These are phyloP conservation scores for Puffinus mauretanicus DNA, from an alignment of 2,113 vertebrate genomes.

Conservation along the genomic window DNA sequence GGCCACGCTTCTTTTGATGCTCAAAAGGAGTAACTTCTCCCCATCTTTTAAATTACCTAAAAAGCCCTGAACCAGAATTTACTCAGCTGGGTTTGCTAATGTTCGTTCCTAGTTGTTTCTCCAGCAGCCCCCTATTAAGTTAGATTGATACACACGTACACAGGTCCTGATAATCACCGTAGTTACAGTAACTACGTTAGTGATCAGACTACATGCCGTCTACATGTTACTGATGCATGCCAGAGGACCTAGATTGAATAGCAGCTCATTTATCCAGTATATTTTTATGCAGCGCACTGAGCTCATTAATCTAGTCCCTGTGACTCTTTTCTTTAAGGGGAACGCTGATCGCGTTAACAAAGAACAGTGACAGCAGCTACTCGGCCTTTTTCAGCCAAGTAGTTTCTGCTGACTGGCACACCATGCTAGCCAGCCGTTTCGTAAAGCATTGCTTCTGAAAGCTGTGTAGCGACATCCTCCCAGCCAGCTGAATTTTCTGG, in stretches of 20 bases:
- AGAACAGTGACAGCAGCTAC: not conserved
- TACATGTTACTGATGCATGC: not conserved
- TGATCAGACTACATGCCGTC: not conserved
- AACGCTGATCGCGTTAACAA: accelerated
- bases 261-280: not conserved
- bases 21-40: not conserved
- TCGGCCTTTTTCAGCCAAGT: not conserved
- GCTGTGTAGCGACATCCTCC: accelerated
- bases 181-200: not conserved
- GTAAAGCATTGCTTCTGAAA: not conserved
- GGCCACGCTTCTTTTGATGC: not conserved
- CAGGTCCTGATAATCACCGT: not conserved
- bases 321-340: not conserved
- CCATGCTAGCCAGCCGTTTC: not conserved
- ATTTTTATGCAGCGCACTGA: not conserved
- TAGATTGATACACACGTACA: not conserved
- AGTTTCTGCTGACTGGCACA: slow-evolving; percentile 5
- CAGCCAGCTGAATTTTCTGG: not conserved
- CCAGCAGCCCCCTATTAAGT: not conserved
- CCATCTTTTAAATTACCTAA: not conserved
- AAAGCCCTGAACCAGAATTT: not conserved
- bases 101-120: not conserved
- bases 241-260: accelerated
- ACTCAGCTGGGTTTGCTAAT: not conserved
- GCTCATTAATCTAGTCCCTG: not conserved